Evolutionary conservation across 2,113 vertebrate genomes (phyloP), one percentile per base, ranked within the genome.

Genomic region (Ageneiosus marmoratus): DNA sequence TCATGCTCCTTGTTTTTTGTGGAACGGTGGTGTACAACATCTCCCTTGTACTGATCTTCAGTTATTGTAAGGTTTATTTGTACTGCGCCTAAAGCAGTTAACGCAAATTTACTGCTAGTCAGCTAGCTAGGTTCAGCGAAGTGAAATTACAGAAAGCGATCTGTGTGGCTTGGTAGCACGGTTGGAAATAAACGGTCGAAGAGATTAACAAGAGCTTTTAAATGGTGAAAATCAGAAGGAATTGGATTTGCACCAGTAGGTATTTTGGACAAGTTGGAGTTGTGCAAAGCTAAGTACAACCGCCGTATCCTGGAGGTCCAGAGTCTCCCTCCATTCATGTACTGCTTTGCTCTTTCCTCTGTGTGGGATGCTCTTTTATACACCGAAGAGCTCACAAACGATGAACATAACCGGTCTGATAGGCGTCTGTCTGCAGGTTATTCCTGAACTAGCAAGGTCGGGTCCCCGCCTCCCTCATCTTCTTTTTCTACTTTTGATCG

Each of bases 51-150:
- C 82, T 90, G 88, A 88, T 91, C 89, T 92, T 88, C 92, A 91
- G 91, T 92, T 92, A 91, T 92, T 92, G 90, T 92, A 90, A 92
- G 90, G 87, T 90, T 90, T 91, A 92, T 88, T 79, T 87, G 90
- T 63, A 53, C 91, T 92, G 80, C 75, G 85, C 86, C 78, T 70
- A 51, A 89, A 83, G 73, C 79, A 88, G 79, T 87, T 83, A 82
- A 85, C 87, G 85, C 80, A 78, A 85, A 87, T 87, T 77, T 73
- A 77, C 82, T 92, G 93, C 91, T 94, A 91, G 92, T 90, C 89
- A 80, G 89, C 87, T 93, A 93, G 88, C 88, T 78, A 76, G 90
- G 87, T 82, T 88, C 27, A 83, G 92, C 92, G 94, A 94, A 89
- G 89, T 85, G 88, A 89, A 91, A 87, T 74, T 78, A 76, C 82